Evolutionary conservation across 1,140 invertebrate species (phyloP).

Genomic region (Ceratina calcarata): DNA sequence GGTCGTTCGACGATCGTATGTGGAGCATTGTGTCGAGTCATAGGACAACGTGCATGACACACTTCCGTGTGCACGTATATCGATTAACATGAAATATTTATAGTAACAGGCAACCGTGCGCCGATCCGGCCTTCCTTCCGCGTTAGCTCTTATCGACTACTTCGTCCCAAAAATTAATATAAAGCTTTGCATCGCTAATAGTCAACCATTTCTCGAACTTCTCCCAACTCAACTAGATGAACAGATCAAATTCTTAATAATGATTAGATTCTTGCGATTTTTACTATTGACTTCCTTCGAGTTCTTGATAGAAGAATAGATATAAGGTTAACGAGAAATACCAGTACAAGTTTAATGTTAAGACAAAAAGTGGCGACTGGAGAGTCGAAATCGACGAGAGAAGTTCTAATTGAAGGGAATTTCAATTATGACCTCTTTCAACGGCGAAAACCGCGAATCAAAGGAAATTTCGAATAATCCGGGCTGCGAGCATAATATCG

Average conservation of each 20-base stretch:
- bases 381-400: no score
- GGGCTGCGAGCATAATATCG: not conserved
- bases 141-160: slow-evolving; percentile 16
- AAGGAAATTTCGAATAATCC: not conserved
- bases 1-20: slow-evolving; percentile 18
- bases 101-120: slow-evolving; percentile 50
- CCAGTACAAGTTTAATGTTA: no score
- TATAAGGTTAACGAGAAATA: no score
- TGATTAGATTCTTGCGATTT: no score
- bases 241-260: no score
- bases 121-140: slow-evolving; percentile 47
- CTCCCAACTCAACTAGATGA: no score
- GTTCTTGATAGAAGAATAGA: no score
- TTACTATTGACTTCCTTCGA: no score
- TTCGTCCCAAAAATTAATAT: not conserved
- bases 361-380: no score
- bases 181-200: not conserved
- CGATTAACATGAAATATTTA: slow-evolving; percentile 71
- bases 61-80: slow-evolving; percentile 56
- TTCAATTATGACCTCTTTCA: not conserved
- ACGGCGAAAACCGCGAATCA: not conserved
- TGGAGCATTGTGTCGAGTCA: slow-evolving; percentile 42
- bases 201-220: not conserved
- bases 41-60: slow-evolving; percentile 56
- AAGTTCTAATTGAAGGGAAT: not conserved